Evolutionary conservation across 2,888 invertebrate genomes (phyloP).

Genomic region (Polymixis flavicincta): DNA sequence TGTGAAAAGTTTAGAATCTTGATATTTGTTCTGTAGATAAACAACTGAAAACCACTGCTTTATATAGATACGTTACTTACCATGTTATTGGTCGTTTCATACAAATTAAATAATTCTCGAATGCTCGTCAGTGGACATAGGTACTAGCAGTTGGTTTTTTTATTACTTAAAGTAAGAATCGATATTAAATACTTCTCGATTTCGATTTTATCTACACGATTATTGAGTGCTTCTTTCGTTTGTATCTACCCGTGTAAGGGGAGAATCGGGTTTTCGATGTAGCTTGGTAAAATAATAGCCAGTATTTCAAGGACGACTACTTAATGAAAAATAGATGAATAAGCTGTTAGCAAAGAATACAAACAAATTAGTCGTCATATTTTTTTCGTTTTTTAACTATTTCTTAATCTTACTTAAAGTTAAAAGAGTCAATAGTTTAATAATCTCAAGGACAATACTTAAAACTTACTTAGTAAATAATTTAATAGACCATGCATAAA

Average conservation of each 20-base stretch:
- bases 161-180: not conserved
- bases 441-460: constrained; percentile 27
- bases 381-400: too few species aligned
- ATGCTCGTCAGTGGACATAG: not conserved
- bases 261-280: not conserved
- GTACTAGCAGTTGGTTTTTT: not conserved
- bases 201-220: not conserved
- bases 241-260: not conserved
- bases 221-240: not conserved
- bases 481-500: constrained; percentile 25
- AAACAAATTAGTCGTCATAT: not conserved
- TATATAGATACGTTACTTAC: not conserved
- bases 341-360: not conserved
- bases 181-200: not conserved
- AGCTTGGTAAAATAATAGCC: not conserved
- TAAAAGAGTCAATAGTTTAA: not conserved
- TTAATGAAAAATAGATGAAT: not conserved
- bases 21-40: too few species aligned
- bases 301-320: not conserved
- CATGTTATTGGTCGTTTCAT: not conserved
- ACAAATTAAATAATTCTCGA: not conserved
- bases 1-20: too few species aligned
- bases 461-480: constrained; percentile 24
- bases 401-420: not conserved
- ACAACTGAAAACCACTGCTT: not conserved